phyloP scores from a whole-genome alignment of 2,797 vertebrate genomes.

The Sebastes iracundus region DNA sequence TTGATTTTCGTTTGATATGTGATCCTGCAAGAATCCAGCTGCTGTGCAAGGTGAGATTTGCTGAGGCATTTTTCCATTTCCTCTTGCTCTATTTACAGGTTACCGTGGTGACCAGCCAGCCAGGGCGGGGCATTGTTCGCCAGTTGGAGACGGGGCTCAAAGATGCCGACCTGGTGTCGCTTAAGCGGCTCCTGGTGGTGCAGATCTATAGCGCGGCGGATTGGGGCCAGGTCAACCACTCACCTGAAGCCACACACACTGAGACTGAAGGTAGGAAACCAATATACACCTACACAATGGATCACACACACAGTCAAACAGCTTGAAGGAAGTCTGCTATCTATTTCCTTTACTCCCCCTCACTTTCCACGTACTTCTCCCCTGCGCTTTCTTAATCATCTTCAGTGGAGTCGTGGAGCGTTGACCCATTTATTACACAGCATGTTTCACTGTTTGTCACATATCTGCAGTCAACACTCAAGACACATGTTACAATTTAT shows the following conservation, averaged over 20 bases:
- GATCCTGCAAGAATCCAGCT: too few species aligned
- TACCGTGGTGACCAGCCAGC: constrained; percentile 88
- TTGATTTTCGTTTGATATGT: neutral
- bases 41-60: neutral
- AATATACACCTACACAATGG: neutral
- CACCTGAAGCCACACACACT: constrained; percentile 56
- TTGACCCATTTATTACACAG: constrained; percentile 34
- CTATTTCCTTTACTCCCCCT: constrained; percentile 21
- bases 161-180: constrained; percentile 82
- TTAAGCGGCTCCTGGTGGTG: constrained; percentile 87
- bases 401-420: neutral
- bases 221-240: constrained; percentile 50
- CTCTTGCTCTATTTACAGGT: constrained; percentile 78
- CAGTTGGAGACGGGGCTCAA: constrained; percentile 86
- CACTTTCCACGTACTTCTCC: constrained; percentile 8
- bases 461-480: neutral
- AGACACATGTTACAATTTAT: constrained; percentile 18
- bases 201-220: constrained; percentile 76
- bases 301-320: neutral
- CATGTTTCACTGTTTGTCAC: constrained; percentile 1
- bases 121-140: constrained; percentile 78
- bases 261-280: constrained; percentile 78
- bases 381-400: constrained; percentile 15
- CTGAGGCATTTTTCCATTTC: neutral
- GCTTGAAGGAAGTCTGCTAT: constrained; percentile 7